phyloP scores from a whole-genome alignment of 2,113 vertebrate species.

The Ciconia boyciana region DNA sequence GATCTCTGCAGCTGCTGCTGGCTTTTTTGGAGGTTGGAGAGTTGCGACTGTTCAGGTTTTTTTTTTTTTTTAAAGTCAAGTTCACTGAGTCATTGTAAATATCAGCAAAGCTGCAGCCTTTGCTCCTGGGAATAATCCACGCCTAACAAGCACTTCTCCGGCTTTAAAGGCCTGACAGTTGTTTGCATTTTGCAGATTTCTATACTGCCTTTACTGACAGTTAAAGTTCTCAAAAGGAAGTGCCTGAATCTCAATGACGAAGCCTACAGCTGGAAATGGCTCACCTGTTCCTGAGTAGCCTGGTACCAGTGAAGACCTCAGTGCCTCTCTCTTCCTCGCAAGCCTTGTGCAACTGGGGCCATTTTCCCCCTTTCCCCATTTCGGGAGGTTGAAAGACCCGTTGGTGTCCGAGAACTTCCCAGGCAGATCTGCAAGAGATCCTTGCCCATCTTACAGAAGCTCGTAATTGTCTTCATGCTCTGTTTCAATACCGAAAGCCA shows the following conservation, averaged over 20 bases:
- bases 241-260: accelerated
- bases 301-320: not conserved
- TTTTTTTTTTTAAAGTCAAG: not conserved
- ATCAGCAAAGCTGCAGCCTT: slow-evolving; percentile 35
- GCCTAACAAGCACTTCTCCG: not conserved
- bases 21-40: not conserved
- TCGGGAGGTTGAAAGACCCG: not conserved
- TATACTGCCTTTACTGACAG: not conserved
- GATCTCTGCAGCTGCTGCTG: slow-evolving; percentile 40
- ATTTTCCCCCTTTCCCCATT: not conserved
- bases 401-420: not conserved
- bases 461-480: not conserved
- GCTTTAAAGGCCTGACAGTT: not conserved
- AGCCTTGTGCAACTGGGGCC: not conserved
- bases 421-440: not conserved
- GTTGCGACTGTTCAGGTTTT: not conserved
- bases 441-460: not conserved
- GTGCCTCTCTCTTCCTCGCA: not conserved
- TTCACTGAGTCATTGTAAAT: slow-evolving; percentile 44
- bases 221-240: not conserved
- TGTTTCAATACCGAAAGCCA: not conserved
- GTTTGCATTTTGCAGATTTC: not conserved
- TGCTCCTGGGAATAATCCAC: slow-evolving; percentile 11
- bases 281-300: not conserved
- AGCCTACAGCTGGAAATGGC: not conserved